These are phyloP conservation scores for Musca vetustissima DNA, from an alignment of 1,140 invertebrate species.

Conservation along the genomic window DNA sequence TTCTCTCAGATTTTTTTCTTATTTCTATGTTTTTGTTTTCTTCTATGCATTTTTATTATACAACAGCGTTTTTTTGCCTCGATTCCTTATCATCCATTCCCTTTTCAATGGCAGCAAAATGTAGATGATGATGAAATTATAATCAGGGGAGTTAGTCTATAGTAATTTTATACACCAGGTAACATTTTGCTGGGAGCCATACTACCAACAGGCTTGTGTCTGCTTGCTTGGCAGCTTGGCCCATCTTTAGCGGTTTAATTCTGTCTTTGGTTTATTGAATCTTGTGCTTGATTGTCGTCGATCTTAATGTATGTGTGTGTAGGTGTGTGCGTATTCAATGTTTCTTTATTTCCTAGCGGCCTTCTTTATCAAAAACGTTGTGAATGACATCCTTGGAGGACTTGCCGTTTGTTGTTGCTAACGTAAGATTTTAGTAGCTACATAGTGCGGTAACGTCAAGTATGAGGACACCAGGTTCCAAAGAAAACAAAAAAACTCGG, in stretches of 20 bases:
- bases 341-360: not conserved
- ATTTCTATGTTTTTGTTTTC: not conserved
- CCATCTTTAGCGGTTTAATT: not conserved
- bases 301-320: not conserved
- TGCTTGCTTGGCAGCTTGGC: not conserved
- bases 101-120: not conserved
- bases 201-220: too few species aligned
- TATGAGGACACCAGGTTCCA: not conserved
- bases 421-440: too few species aligned
- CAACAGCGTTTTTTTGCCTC: not conserved
- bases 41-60: conserved; percentile 1
- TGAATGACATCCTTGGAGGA: too few species aligned
- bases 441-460: too few species aligned
- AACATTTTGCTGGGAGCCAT: conserved; percentile 6
- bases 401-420: too few species aligned
- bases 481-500: not conserved
- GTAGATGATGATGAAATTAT: conserved; percentile 20
- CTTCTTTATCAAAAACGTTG: not conserved
- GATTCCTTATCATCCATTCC: not conserved
- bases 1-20: not conserved
- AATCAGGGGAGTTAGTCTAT: conserved; percentile 17
- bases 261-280: conserved; percentile 2
- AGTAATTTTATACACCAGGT: conserved; percentile 24
- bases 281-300: conserved; percentile 1
- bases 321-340: not conserved